Conservation (phyloP, 2,113 vertebrate genomes). For the Stercorarius parasiticus region DNA sequence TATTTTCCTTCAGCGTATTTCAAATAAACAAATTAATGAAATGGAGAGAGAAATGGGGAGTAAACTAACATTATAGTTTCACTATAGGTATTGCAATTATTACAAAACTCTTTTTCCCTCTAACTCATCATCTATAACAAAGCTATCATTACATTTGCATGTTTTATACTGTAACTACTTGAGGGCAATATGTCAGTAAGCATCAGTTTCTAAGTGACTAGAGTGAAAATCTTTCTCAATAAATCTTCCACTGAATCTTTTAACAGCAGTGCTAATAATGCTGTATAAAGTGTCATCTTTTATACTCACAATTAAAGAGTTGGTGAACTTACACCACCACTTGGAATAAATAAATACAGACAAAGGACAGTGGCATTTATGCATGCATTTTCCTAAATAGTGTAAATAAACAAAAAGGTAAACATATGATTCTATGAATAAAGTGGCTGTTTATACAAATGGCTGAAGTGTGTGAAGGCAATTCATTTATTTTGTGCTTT, state of each 20-base stretch:
- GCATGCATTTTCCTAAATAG: conserved; percentile 32
- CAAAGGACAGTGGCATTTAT: conserved; percentile 47
- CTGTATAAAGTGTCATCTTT: conserved; percentile 23
- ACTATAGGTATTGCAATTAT: conserved; percentile 33
- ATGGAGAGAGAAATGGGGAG: background rate
- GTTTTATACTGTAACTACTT: conserved; percentile 37
- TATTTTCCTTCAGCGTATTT: conserved; percentile 19
- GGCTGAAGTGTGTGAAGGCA: background rate
- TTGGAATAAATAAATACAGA: conserved; percentile 61
- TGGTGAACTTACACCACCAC: conserved; percentile 46
- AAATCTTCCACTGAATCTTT: conserved; percentile 49
- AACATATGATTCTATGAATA: background rate
- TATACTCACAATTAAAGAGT: conserved; percentile 5
- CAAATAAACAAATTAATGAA: conserved; percentile 56
- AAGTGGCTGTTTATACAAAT: conserved; percentile 44
- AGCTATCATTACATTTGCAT: conserved; percentile 48
- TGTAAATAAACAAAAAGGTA: conserved; percentile 46
- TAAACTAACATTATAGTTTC: conserved; percentile 46
- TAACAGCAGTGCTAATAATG: conserved; percentile 47
- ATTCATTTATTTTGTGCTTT: conserved; percentile 30
- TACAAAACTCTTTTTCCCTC: conserved; percentile 1
- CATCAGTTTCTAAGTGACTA: conserved; percentile 64
- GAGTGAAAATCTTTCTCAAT: conserved; percentile 59
- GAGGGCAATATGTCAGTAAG: conserved; percentile 63
- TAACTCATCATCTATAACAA: conserved; percentile 14